Evolutionary conservation across 2,113 vertebrate species (phyloP).

Genomic region (Micromys minutus): DNA sequence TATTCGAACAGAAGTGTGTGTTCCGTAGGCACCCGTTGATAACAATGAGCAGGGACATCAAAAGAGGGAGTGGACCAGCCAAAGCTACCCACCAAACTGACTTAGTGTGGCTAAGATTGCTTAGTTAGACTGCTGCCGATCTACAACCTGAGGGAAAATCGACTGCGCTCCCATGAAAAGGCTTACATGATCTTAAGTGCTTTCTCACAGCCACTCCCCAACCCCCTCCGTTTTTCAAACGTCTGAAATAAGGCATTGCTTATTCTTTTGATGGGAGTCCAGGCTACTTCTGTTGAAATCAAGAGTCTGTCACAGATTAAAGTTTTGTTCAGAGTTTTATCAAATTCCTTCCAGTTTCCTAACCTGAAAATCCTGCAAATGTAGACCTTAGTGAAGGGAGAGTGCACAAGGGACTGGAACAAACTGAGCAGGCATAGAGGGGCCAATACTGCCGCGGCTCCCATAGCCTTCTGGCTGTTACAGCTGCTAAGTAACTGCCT

Average conservation of each 20-base stretch:
- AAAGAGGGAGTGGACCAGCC: not conserved
- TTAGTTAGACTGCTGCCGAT: not conserved
- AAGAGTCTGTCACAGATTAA: not conserved
- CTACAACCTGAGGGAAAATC: not conserved
- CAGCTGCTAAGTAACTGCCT: not conserved
- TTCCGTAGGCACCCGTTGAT: not conserved
- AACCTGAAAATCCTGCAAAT: not conserved
- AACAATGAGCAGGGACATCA: conserved; percentile 37
- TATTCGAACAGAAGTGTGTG: conserved; percentile 13
- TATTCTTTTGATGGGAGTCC: not conserved
- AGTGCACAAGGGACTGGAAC: not conserved
- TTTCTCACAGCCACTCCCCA: not conserved
- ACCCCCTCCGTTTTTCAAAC: not conserved
- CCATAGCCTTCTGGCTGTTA: not conserved
- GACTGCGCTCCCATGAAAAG: not conserved
- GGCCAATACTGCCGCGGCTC: not conserved
- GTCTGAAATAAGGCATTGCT: not conserved
- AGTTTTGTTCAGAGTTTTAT: not conserved
- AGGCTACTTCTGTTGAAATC: not conserved
- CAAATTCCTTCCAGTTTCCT: not conserved
- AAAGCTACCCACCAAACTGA: not conserved
- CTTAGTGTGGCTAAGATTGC: not conserved
- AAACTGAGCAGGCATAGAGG: not conserved
- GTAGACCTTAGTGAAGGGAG: too few species aligned
- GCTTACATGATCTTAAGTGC: not conserved